These are phyloP conservation scores for Hylyphantes graminicola DNA, from an alignment of 1,140 invertebrate genomes.

Conservation along the genomic window DNA sequence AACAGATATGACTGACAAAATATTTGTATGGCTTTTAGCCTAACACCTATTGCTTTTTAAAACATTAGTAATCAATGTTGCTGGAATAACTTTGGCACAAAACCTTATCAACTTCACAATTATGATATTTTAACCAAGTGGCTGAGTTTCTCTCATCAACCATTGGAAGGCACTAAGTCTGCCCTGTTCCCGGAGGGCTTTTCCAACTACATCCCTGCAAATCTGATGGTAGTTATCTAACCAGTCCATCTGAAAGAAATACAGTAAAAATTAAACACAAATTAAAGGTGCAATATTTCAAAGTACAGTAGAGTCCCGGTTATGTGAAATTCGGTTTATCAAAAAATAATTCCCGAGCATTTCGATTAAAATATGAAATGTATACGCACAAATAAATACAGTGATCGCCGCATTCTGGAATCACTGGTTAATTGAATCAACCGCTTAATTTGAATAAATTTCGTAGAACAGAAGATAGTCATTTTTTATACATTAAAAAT, in stretches of 20 bases:
- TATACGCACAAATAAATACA: too few species aligned
- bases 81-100: conserved; percentile 52
- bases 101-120: conserved; percentile 31
- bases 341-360: too few species aligned
- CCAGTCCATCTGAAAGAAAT: conserved; percentile 74
- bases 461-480: too few species aligned
- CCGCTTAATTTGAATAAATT: too few species aligned
- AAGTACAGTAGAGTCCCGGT: too few species aligned
- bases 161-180: conserved; percentile 77
- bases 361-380: too few species aligned
- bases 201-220: conserved; percentile 78
- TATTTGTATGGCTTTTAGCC: conserved; percentile 57
- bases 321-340: too few species aligned
- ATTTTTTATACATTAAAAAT: too few species aligned
- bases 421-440: too few species aligned
- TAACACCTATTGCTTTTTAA: conserved; percentile 55
- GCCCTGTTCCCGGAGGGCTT: conserved; percentile 75
- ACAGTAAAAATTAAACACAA: background rate
- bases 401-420: too few species aligned
- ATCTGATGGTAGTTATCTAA: conserved; percentile 82
- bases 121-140: conserved; percentile 66
- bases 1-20: conserved; percentile 51
- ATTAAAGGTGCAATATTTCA: background rate
- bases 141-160: conserved; percentile 80
- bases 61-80: conserved; percentile 39